A percentile compares a stretch with the other conserved stretches of the same genome.
These are phyloP conservation scores for Heliocidaris tuberculata DNA, from an alignment of 35 echinoderm and acorn worm genomes.

Conservation along the genomic window DNA sequence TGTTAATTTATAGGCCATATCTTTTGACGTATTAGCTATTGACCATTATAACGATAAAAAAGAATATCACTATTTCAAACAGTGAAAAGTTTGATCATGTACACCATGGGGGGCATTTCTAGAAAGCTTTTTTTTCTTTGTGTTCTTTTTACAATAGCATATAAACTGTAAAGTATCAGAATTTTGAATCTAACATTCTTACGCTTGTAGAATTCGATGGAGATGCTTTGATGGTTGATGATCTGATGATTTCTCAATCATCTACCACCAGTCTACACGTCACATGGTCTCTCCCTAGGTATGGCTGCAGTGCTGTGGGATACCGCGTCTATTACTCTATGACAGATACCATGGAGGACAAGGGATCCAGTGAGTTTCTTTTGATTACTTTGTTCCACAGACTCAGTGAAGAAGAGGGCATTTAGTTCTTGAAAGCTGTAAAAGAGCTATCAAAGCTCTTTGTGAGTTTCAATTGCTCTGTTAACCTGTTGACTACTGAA, in stretches of 20 bases:
- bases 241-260: neutral
- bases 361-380: neutral
- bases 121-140: neutral
- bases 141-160: too few relatives aligned
- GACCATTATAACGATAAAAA: too few relatives aligned
- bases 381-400: neutral
- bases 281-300: neutral
- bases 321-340: constrained; percentile 1
- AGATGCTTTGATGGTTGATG: neutral
- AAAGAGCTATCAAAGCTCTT: too few relatives aligned
- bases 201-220: neutral
- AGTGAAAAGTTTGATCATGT: neutral
- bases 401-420: too few relatives aligned
- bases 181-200: neutral
- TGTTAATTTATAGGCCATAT: too few relatives aligned
- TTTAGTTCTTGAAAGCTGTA: too few relatives aligned
- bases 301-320: neutral
- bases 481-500: too few relatives aligned
- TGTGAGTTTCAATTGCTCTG: too few relatives aligned
- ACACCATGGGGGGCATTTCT: neutral
- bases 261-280: neutral
- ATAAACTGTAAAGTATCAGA: too few relatives aligned
- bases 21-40: too few relatives aligned
- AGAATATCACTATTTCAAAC: too few relatives aligned
- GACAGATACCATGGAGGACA: neutral